These are phyloP conservation scores for Lysiphlebus fabarum DNA, from an alignment of 1,140 invertebrate species.

Conservation along the genomic window DNA sequence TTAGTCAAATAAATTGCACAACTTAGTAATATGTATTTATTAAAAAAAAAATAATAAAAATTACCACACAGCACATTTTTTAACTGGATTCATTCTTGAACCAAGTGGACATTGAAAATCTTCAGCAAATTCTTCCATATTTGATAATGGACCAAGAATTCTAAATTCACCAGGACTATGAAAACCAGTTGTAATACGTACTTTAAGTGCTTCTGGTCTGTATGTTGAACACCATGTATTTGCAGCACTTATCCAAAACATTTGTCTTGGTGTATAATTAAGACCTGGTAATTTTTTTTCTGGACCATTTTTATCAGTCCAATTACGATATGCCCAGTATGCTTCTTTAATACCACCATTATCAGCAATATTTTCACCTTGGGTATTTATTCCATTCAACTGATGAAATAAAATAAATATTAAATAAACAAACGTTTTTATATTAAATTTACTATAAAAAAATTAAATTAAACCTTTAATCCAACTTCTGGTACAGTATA, in stretches of 20 bases:
- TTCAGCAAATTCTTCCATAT: conserved; percentile 67
- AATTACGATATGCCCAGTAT: conserved; percentile 75
- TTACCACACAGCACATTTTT: conserved; percentile 89
- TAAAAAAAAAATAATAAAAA: neutral
- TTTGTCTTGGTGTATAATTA: conserved; percentile 12
- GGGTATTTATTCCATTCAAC: conserved; percentile 84
- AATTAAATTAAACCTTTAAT: conserved; percentile 61
- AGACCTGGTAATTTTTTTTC: conserved; percentile 63
- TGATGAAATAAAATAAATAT: conserved; percentile 40
- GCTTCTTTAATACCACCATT: conserved; percentile 87
- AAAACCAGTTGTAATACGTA: conserved; percentile 63
- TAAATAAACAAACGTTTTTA: neutral
- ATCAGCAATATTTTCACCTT: conserved; percentile 91
- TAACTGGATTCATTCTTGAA: conserved; percentile 77
- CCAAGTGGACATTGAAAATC: conserved; percentile 73
- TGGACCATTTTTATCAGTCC: conserved; percentile 62
- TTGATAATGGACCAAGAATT: conserved; percentile 20
- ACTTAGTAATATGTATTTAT: no score
- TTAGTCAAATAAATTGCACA: no score
- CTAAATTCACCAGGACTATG: conserved; percentile 71
- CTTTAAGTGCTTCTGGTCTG: conserved; percentile 65
- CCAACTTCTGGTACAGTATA: conserved; percentile 69
- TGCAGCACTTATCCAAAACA: conserved; percentile 36
- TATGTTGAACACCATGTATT: conserved; percentile 57
- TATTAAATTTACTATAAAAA: neutral